Base-by-base conservation (phyloP, 2,888 invertebrate species). In the Tenthredo livida region DNA sequence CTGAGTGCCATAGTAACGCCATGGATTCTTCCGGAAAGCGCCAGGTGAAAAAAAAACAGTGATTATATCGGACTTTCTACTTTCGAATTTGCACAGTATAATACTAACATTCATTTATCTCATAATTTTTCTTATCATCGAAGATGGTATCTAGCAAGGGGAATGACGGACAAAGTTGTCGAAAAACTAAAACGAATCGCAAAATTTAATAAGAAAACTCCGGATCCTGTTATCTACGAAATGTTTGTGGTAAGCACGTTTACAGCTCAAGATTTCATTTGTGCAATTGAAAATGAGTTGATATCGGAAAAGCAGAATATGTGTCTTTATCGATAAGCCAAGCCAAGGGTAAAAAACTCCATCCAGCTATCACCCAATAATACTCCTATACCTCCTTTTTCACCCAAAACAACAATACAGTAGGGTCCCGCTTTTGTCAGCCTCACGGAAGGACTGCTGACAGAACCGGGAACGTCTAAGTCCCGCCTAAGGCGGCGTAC, bases 101-200 rank as follows among this genome's bases (percentile, higher is more conserved):
- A n/a, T 7, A 78, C 15, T 10, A 10, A 84, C 3, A 43, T 29
- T 29, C 15, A 58, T 33, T 54, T 7, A 15, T 17, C 58, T 33
- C 40, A 21, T 77, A 77, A 61, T 17, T 82, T 67, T 40, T 58
- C 37, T 85, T 43, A 84, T 87, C 88, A 87, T 87, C 89, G 29
- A 87, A 94, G 95, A 85, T 95, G 95, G 95, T 93, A 94, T 86
- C 91, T 94, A 50, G 93, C 94, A 17, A 94, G 94, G 87, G 94
- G 94, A 65, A 93, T 92, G 88, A 90, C 92, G 17, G 94, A 94
- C 58, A 92, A 94, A 86, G 94, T 94, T 1, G 90, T 94, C 1
- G 89, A 90, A 80, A 95, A 94, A 86, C 89, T 95, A 86, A 93
- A 93, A 87, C 93, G 92, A 87, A 94, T 95, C 86, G 94, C 94